Base-by-base conservation (phyloP, 2,888 invertebrate genomes). In the Drosophila eohydei region DNA sequence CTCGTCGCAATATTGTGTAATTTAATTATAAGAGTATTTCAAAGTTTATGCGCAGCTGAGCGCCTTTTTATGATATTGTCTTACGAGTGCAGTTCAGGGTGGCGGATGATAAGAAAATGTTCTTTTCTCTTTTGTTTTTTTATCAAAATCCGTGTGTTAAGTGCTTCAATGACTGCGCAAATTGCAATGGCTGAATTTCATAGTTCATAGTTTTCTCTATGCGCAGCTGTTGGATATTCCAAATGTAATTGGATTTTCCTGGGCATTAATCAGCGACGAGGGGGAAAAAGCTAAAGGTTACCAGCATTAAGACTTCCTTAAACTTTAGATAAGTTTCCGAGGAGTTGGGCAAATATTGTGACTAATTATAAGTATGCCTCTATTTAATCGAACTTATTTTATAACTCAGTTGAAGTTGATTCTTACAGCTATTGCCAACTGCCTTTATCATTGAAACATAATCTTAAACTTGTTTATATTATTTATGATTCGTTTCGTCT, bases 61-160 rank as follows among this genome's bases (percentile, higher is more conserved):
- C 58, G 58, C 14, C 48, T 57, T 69, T 50, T 60, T 57, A 66
- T 66, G 51, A 69, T 59, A 46, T 54, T 55, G 60, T 63, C 44
- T 41, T 30, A 30, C 50, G 36, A 46, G 43, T 57, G 59, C 62
- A 36, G 41, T 38, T 40, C 52, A 26, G 26, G 21, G 11, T 30
- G 21, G 51, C 41, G 32, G 38, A 21, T 46, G 38, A 58, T 26
- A 54, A 28, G 16, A 40, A 38, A 26, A 3, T 57, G 34, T 46
- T 12, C 26, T 4, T 34, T 56, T 41, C 9, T 28, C 11, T 14
- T 43, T 30, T 8, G 12, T n/a, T 2, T 43, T 34, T 57, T 38
- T 64, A 76, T 79, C 55, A 41, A 62, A 69, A 79, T 77, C 62
- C 69, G 46, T 34, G 75, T 62, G 48, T 74, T 62, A 50, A 79